phyloP scores from a whole-genome alignment of 2,888 invertebrate species.

The Leucoma salicis region DNA sequence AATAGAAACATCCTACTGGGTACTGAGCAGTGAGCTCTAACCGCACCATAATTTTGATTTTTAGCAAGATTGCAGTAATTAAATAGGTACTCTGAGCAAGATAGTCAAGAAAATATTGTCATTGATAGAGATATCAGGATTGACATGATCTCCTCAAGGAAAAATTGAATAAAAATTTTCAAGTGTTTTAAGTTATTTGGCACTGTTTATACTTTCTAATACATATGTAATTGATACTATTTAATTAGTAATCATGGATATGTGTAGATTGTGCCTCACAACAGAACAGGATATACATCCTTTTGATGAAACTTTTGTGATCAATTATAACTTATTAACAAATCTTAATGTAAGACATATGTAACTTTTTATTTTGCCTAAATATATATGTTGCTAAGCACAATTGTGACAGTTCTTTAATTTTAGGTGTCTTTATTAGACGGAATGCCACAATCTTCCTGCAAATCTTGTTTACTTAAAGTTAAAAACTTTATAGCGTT shows the following conservation, averaged over 20 bases:
- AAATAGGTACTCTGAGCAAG: no score
- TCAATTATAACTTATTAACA: slow-evolving; percentile 57
- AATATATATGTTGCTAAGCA: not conserved
- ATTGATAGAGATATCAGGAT: no score
- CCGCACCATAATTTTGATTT: no score
- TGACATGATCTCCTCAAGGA: no score
- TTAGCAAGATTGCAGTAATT: no score
- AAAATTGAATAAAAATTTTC: no score
- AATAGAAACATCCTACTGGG: no score
- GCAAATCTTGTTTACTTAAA: slow-evolving; percentile 43
- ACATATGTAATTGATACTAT: no score
- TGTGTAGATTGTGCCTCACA: slow-evolving; percentile 59
- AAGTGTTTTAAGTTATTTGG: no score
- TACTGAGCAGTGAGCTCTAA: no score
- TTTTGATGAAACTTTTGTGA: slow-evolving; percentile 44
- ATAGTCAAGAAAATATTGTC: no score
- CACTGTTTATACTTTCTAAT: no score
- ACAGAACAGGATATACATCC: slow-evolving; percentile 36
- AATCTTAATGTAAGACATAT: slow-evolving; percentile 48
- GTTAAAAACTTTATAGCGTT: slow-evolving; percentile 49
- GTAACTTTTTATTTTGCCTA: not conserved
- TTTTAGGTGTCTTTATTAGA: slow-evolving; percentile 49
- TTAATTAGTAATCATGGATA: slow-evolving; percentile 37
- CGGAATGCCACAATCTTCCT: slow-evolving; percentile 49
- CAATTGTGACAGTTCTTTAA: not conserved